Evolutionary conservation across 1,140 invertebrate species (phyloP).

Genomic region (Brachionus rubens): DNA sequence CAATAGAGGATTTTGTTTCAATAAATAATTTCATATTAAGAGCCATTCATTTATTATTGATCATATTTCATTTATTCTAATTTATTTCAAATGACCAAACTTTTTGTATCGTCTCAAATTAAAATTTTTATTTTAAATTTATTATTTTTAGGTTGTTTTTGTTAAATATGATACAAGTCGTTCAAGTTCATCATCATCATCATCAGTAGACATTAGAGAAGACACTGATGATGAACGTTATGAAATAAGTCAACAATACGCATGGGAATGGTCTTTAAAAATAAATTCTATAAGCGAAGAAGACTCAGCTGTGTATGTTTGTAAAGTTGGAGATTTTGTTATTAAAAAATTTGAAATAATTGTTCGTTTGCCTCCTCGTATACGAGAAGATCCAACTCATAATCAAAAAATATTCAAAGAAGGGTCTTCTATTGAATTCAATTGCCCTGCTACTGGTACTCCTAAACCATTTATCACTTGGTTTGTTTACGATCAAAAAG

Average conservation of each 20-base stretch:
- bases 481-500: not conserved
- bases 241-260: slow-evolving; percentile 33
- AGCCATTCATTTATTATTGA: no score
- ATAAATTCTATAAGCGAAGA: slow-evolving; percentile 45
- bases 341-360: slow-evolving; percentile 44
- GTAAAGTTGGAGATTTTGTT: slow-evolving; percentile 9
- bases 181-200: not conserved
- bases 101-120: no score
- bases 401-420: slow-evolving; percentile 9
- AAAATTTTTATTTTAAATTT: no score
- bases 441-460: not conserved
- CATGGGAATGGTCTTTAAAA: slow-evolving; percentile 37
- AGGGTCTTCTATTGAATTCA: slow-evolving; percentile 8
- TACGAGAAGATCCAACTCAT: slow-evolving; percentile 29
- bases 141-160: slow-evolving; percentile 18
- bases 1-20: no score
- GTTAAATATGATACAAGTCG: slow-evolving; percentile 40
- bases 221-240: slow-evolving; percentile 21
- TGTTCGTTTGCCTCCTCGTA: slow-evolving; percentile 17
- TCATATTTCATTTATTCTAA: no score
- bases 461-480: not conserved
- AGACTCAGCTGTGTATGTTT: slow-evolving; percentile 37
- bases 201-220: slow-evolving; percentile 19
- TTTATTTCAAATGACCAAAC: no score
- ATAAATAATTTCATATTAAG: no score